A percentile compares a stretch with the other conserved stretches of the same genome.
Conservation (phyloP, 2,888 invertebrate species). For the Sminthurinus aureus region DNA sequence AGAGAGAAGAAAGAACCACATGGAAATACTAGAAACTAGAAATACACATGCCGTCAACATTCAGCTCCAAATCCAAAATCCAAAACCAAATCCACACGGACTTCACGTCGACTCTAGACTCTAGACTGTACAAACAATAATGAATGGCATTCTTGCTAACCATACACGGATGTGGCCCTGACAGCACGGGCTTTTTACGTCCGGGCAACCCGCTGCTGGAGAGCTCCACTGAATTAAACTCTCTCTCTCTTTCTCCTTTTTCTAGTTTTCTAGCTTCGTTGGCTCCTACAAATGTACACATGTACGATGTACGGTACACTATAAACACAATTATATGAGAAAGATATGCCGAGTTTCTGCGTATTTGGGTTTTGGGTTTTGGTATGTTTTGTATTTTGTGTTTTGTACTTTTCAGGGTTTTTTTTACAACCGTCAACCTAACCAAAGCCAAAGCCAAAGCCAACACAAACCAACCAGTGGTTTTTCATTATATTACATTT, state of each 20-base stretch:
- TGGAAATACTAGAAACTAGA: no score
- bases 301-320: no score
- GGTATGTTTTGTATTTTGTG: not conserved
- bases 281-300: not conserved
- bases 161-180: constrained; percentile 36
- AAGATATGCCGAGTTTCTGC: no score
- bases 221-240: constrained; percentile 4
- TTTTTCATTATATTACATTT: no score
- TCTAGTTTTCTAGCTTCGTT: not conserved
- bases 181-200: constrained; percentile 38
- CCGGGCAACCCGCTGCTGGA: constrained; percentile 35
- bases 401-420: not conserved
- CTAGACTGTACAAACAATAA: constrained; percentile 29
- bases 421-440: not conserved
- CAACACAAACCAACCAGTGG: no score
- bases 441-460: no score
- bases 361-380: constrained; percentile 9
- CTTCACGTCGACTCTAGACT: no score
- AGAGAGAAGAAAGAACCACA: not conserved
- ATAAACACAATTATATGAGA: no score
- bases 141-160: constrained; percentile 39
- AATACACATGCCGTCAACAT: no score
- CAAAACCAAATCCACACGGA: no score
- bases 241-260: not conserved
- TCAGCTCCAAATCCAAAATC: no score